Conservation (phyloP, 92 coral and sea anemone species). For the Actinernus sp. region DNA sequence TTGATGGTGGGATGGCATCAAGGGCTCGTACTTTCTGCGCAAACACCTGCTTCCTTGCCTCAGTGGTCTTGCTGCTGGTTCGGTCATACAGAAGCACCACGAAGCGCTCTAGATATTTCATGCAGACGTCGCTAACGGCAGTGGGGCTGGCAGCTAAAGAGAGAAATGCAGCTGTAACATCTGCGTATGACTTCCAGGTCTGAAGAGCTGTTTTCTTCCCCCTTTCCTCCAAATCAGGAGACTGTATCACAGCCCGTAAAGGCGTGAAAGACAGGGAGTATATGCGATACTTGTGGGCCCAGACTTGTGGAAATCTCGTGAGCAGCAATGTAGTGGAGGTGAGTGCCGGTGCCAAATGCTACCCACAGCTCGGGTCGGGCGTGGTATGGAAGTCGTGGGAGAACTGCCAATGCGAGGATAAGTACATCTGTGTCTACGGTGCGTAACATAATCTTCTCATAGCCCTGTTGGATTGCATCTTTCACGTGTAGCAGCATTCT, state of each 20-base stretch:
- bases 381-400: background rate
- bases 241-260: slow-evolving; percentile 53
- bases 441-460: slow-evolving; percentile 2
- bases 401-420: background rate
- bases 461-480: slow-evolving; percentile 23
- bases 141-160: slow-evolving; percentile 4
- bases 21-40: slow-evolving; percentile 11
- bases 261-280: slow-evolving; percentile 33
- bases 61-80: background rate
- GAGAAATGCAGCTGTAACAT: slow-evolving; percentile 32
- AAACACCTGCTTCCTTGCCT: slow-evolving; percentile 22
- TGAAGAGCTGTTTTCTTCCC: slow-evolving; percentile 22
- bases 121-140: slow-evolving; percentile 36
- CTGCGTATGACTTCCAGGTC: slow-evolving; percentile 24
- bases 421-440: slow-evolving; percentile 16
- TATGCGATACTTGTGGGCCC: background rate
- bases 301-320: slow-evolving; percentile 5
- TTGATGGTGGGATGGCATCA: slow-evolving; percentile 15
- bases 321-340: slow-evolving; percentile 8
- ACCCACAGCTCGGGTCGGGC: slow-evolving; percentile 10
- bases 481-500: too few species aligned
- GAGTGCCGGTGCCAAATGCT: slow-evolving; percentile 12
- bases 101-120: slow-evolving; percentile 11
- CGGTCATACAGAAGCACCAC: too few species aligned
- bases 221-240: too few species aligned